These are phyloP conservation scores for Thermophis baileyi DNA, from an alignment of 2,113 vertebrate genomes.

Conservation along the genomic window DNA sequence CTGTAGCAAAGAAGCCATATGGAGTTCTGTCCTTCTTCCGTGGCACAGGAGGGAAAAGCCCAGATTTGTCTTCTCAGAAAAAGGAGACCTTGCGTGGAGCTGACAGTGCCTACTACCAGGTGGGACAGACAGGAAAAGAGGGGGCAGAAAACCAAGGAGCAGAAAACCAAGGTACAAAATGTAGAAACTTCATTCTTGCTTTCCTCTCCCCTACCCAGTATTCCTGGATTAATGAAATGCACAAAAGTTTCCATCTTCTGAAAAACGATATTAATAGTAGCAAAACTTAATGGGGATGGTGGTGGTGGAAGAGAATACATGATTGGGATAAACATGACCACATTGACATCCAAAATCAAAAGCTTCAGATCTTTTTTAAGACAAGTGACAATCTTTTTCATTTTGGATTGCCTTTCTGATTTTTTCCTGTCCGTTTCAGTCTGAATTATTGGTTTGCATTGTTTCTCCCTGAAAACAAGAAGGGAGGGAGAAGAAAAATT, in stretches of 20 bases:
- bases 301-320: no score
- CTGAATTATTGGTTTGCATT: neutral
- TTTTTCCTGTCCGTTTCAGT: neutral
- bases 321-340: neutral
- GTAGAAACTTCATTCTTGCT: neutral
- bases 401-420: neutral
- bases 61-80: constrained; percentile 77
- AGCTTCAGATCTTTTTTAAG: neutral
- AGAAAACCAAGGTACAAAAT: constrained; percentile 70
- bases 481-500: neutral
- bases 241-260: neutral
- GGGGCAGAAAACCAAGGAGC: constrained; percentile 71
- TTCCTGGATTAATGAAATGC: neutral
- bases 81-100: constrained; percentile 81
- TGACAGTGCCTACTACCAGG: constrained; percentile 80
- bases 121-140: constrained; percentile 77
- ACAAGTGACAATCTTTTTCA: neutral
- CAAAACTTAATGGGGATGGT: neutral
- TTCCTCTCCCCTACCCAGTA: neutral
- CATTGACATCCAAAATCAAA: neutral
- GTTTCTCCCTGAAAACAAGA: neutral
- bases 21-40: constrained; percentile 81
- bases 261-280: neutral
- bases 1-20: constrained; percentile 76
- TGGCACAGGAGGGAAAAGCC: constrained; percentile 78